Evolutionary conservation across 1,140 invertebrate species (phyloP).

Genomic region (Cyclina sinensis): DNA sequence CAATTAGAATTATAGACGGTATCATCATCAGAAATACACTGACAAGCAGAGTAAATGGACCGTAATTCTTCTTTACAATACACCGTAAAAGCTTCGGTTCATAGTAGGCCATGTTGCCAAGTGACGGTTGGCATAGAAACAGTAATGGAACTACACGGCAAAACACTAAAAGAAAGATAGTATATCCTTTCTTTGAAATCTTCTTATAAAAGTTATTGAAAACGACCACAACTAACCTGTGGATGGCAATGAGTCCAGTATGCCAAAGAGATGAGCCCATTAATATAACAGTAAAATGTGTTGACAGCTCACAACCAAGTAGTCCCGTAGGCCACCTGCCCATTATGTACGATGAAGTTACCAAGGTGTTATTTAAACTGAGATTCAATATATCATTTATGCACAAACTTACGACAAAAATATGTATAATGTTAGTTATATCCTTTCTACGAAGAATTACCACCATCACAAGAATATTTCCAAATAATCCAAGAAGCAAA

Average conservation of each 20-base stretch:
- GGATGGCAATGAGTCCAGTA: conserved; percentile 85
- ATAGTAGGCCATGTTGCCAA: conserved; percentile 84
- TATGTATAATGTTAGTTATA: conserved; percentile 84
- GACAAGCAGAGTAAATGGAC: conserved; percentile 83
- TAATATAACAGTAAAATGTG: conserved; percentile 83
- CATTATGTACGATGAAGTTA: conserved; percentile 84
- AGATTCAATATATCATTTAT: conserved; percentile 86
- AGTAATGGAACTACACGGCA: conserved; percentile 83
- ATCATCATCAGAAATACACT: conserved; percentile 84
- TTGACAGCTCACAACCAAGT: conserved; percentile 82
- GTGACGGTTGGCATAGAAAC: conserved; percentile 83
- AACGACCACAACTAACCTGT: conserved; percentile 85
- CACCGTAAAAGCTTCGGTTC: conserved; percentile 85
- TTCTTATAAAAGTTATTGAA: conserved; percentile 85
- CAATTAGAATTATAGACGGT: conserved; percentile 84
- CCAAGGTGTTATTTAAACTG: conserved; percentile 85
- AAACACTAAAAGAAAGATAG: conserved; percentile 82
- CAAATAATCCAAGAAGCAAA: conserved; percentile 80
- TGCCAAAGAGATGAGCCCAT: conserved; percentile 86
- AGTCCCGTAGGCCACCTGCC: conserved; percentile 81
- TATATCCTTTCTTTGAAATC: conserved; percentile 85
- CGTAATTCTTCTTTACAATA: conserved; percentile 82
- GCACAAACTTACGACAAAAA: conserved; percentile 85
- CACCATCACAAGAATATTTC: conserved; percentile 80
- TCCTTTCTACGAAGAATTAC: conserved; percentile 79